phyloP scores from a whole-genome alignment of 1,140 invertebrate species.

The Dinothrombium tinctorium region DNA sequence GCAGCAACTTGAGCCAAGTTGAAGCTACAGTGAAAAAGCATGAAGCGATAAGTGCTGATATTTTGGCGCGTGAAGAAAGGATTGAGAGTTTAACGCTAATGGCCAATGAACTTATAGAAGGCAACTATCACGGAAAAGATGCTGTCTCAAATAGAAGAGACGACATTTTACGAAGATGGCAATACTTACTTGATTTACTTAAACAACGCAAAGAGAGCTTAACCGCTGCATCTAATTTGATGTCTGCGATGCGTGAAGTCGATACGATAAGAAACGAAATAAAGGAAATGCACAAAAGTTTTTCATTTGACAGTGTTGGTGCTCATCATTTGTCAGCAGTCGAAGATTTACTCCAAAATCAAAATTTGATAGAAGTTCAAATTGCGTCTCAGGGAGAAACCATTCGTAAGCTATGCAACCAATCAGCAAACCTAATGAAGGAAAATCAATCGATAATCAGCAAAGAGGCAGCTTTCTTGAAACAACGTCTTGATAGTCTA shows the following conservation, averaged over 20 bases:
- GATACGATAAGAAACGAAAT: conserved; percentile 63
- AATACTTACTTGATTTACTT: conserved; percentile 52
- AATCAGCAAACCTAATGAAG: no score
- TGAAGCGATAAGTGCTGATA: conserved; percentile 91
- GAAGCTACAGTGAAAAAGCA: conserved; percentile 96
- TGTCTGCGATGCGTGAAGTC: conserved; percentile 68
- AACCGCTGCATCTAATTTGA: conserved; percentile 44
- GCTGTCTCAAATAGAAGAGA: conserved; percentile 48
- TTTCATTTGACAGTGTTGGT: conserved; percentile 51
- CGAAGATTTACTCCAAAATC: no score
- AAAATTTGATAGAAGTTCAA: no score
- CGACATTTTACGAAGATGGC: conserved; percentile 68
- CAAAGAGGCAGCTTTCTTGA: no score
- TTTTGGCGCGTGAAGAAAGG: conserved; percentile 65
- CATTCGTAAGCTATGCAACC: no score
- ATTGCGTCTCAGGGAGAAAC: no score
- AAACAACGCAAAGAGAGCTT: conserved; percentile 61
- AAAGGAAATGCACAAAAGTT: conserved; percentile 41
- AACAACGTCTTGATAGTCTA: no score
- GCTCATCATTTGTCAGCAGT: no score
- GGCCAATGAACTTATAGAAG: conserved; percentile 64
- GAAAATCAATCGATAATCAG: no score
- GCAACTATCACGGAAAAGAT: conserved; percentile 74
- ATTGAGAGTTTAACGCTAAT: conserved; percentile 77
- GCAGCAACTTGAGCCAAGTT: conserved; percentile 67